Conservation (phyloP, 1,140 invertebrate genomes). For the Glomeris maerens region DNA sequence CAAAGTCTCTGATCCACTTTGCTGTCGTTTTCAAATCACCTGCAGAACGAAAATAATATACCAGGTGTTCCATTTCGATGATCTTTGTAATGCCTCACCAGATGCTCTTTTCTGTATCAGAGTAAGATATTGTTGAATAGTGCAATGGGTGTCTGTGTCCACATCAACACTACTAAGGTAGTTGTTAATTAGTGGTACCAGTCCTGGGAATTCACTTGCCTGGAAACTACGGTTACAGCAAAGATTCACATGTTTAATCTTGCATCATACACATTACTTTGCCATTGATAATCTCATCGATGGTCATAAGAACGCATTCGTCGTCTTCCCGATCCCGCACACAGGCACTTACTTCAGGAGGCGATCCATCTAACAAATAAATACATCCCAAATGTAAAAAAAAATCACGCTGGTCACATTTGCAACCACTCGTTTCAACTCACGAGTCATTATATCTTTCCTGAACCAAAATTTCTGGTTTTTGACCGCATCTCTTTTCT, state of each 20-base stretch:
- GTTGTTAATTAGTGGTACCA: constrained; percentile 82
- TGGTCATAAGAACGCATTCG: constrained; percentile 58
- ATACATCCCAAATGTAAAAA: not conserved
- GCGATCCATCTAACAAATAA: constrained; percentile 21
- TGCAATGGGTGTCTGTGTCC: constrained; percentile 91
- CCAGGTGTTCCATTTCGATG: not conserved
- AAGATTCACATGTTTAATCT: too few species aligned
- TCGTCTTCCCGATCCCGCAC: constrained; percentile 26
- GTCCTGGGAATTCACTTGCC: constrained; percentile 80
- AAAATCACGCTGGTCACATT: not conserved
- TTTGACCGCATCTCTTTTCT: constrained; percentile 71
- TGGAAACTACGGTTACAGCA: too few species aligned
- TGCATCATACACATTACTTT: too few species aligned
- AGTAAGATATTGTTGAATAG: constrained; percentile 89
- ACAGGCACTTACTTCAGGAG: constrained; percentile 24
- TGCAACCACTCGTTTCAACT: constrained; percentile 8
- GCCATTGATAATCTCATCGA: constrained; percentile 96
- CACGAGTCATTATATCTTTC: constrained; percentile 50
- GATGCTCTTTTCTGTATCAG: constrained; percentile 81
- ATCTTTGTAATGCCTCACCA: constrained; percentile 44
- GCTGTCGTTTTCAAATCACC: constrained; percentile 57
- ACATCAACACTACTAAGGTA: constrained; percentile 88
- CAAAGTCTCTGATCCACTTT: constrained; percentile 81
- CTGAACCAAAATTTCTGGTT: constrained; percentile 83
- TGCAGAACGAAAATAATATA: constrained; percentile 5